Evolutionary conservation across 1,140 invertebrate genomes (phyloP).

Genomic region (Bilobella aurantiaca): DNA sequence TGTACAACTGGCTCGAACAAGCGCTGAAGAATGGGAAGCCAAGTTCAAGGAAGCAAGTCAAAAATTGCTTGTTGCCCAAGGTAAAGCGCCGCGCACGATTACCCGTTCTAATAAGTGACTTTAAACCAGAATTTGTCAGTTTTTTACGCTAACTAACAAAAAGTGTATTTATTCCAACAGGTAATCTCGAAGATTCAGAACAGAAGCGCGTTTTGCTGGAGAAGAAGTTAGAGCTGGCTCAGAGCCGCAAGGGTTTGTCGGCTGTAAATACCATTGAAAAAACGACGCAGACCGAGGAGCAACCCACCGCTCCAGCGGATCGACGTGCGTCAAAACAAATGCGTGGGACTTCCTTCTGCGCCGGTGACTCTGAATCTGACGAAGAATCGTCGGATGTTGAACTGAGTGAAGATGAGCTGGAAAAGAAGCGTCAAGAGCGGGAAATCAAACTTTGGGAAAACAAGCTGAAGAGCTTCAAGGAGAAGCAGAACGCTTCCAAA

Average conservation of each 20-base stretch:
- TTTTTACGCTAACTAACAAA: too few relatives aligned
- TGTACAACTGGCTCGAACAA: conserved; percentile 60
- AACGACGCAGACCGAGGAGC: conserved; percentile 39
- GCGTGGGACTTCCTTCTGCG: conserved; percentile 35
- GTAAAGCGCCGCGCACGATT: too few relatives aligned
- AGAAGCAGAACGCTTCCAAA: conserved; percentile 63
- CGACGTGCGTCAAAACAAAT: conserved; percentile 18
- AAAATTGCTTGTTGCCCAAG: conserved; percentile 60
- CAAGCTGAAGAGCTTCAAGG: conserved; percentile 65
- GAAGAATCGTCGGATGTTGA: conserved; percentile 46
- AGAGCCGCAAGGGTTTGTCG: conserved; percentile 18
- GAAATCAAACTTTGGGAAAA: conserved; percentile 63
- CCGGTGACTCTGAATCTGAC: conserved; percentile 28
- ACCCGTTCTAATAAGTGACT: too few relatives aligned
- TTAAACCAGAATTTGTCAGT: too few relatives aligned
- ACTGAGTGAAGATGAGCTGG: conserved; percentile 57
- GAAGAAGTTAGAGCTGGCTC: conserved; percentile 38
- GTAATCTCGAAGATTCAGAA: conserved; percentile 64
- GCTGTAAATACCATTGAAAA: conserved; percentile 24
- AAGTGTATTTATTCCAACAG: conserved; percentile 12
- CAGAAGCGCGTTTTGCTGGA: conserved; percentile 62
- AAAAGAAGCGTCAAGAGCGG: conserved; percentile 52
- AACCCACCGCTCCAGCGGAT: conserved; percentile 28
- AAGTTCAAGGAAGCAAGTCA: conserved; percentile 62
- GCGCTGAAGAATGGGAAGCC: conserved; percentile 65